phyloP scores from a whole-genome alignment of 2,888 invertebrate genomes.

The Sarcophaga caerulescens region DNA sequence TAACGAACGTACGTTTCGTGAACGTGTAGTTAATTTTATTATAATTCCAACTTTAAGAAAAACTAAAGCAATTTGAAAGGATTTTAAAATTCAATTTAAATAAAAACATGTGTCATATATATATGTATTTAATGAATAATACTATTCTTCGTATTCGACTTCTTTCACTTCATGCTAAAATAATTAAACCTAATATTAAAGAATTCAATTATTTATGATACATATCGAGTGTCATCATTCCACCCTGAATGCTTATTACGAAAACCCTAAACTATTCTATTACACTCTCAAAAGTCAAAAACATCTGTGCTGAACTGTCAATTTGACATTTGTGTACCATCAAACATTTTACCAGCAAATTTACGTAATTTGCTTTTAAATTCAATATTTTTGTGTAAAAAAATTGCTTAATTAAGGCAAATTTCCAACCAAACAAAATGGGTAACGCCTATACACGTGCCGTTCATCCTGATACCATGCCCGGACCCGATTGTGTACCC shows the following conservation, averaged over 20 bases:
- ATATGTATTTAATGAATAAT: too few relatives aligned
- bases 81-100: too few relatives aligned
- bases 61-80: too few relatives aligned
- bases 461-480: conserved; percentile 78
- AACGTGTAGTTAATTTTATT: too few relatives aligned
- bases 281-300: conserved; percentile 9
- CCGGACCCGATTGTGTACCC: conserved; percentile 82
- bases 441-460: conserved; percentile 78
- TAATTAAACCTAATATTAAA: too few relatives aligned
- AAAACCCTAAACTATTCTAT: not conserved
- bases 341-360: conserved; percentile 41
- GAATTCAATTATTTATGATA: not conserved
- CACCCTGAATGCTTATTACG: not conserved
- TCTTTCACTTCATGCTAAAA: too few relatives aligned
- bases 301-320: not conserved
- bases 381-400: conserved; percentile 19
- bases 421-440: conserved; percentile 71
- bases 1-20: too few relatives aligned
- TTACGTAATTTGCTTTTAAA: conserved; percentile 64
- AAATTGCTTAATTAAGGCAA: conserved; percentile 22
- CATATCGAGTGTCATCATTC: not conserved
- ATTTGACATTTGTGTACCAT: conserved; percentile 41
- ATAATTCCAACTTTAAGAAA: too few relatives aligned
- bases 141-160: too few relatives aligned
- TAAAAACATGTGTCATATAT: too few relatives aligned